Base-by-base conservation (phyloP, 1,140 invertebrate genomes). In the Harpegnathos saltator region DNA sequence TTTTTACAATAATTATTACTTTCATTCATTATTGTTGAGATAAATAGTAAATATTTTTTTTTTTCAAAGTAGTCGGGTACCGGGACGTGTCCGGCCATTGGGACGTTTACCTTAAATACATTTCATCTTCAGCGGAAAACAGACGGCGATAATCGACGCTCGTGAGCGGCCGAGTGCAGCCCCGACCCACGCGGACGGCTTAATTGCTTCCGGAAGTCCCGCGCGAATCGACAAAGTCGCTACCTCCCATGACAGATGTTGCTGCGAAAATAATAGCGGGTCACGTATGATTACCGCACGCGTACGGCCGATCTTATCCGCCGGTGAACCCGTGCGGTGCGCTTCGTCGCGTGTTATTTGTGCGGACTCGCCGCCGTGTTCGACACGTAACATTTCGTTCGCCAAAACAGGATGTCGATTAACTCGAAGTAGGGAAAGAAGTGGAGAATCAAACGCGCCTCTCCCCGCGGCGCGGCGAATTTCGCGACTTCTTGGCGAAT, bases 181-280 rank as follows among this genome's bases (percentile, higher is more conserved):
- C 24, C 33, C 52, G 56, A 68, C 38, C n/a, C 26, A 38, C n/a
- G 29, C 38, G 33, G 29, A 80, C 48, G 58, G 52, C 52, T 87
- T 86, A 86, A 86, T 86, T 84, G 85, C 87, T 91, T 92, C 89
- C 91, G 91, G 89, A 81, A 91, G 87, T 84, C 69, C 69, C 17
- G 82, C 56, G 82, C 82, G 85, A 59, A 78, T 85, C 82, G 84
- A 84, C 85, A 88, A n/a, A 85, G 80, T 89, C 83, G 63, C 66
- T 72, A 65, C 48, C 85, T 89, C 90, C 87, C 87, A 81, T 86
- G 86, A 89, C 91, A 91, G 91, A 85, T 92, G 91, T 88, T 89
- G 84, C 87, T 89, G 84, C 85, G 87, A 90, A 88, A 91, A 89
- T 88, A 90, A 92, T 87, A 68, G 69, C 22, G 75, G 77, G 85